Base-by-base conservation (phyloP, 2,888 invertebrate genomes). In the Drosophila hamatofila region DNA sequence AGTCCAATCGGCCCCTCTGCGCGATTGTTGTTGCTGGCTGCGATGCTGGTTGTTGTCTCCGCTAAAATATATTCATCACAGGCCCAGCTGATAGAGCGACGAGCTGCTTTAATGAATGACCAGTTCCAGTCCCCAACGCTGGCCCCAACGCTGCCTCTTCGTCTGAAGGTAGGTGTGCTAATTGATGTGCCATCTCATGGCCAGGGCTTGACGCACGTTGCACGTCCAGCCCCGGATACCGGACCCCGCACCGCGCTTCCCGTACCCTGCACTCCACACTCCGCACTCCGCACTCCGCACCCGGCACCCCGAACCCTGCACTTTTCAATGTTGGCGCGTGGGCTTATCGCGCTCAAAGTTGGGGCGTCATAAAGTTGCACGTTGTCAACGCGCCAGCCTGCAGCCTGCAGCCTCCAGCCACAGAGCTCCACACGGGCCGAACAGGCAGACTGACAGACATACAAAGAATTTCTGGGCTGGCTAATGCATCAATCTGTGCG, bases 401-500 rank as follows among this genome's bases (percentile, higher is more conserved):
- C 59, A 63, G 61, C 71, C 61, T 56, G 41, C 57, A 58, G 49
- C 49, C 54, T 33, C 33, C 51, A 21, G 48, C 48, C 30, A 14
- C 3, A 30, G 30, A 54, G 41, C 51, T 18, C 60, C 68, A 63
- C 48, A 62, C 55, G 25, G 37, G 44, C 23, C 30, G 44, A 25
- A 41, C n/a, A 35, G 54, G 3, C 57, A 37, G 27, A 2, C 62
- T 51, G 48, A 65, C 49, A 41, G 56, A 57, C 55, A 48, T 23
- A 60, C 37, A 30, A 23, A 42, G 33, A 51, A 68, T 71, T 73
- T 80, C 61, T 69, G 62, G 59, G 62, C 57, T 12, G 75, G 82
- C 87, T 80, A 88, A 88, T 89, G 88, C 86, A 89, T 78, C 88
- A 86, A 86, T 88, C 88, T 86, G 88, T 84, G 78, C 65, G 78